These are phyloP conservation scores for Pangasianodon gigas DNA, from an alignment of 2,113 vertebrate genomes.

Conservation along the genomic window DNA sequence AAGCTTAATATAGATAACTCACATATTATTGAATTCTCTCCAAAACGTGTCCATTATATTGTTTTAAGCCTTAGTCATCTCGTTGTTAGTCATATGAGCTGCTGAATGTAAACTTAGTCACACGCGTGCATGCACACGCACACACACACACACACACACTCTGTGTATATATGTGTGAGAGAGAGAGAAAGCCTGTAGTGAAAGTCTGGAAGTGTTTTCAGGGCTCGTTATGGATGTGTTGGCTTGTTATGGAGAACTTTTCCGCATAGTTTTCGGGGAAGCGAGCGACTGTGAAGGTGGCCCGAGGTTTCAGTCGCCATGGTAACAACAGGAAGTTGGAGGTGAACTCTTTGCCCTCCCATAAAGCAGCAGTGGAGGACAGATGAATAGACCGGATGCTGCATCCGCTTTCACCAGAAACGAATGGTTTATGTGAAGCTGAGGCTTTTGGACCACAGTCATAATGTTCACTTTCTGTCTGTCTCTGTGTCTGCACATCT, in stretches of 20 bases:
- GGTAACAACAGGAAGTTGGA: conserved; percentile 51
- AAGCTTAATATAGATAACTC: neutral
- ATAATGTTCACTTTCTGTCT: too few species aligned
- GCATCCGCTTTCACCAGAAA: conserved; percentile 5
- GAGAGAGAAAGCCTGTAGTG: neutral
- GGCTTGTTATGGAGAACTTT: conserved; percentile 16
- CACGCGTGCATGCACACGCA: neutral
- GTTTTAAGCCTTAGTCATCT: neutral
- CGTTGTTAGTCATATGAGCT: neutral
- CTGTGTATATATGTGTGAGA: too few species aligned
- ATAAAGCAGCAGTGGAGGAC: conserved; percentile 24
- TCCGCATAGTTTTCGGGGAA: conserved; percentile 1
- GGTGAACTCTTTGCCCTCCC: conserved; percentile 27
- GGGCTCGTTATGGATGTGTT: conserved; percentile 22
- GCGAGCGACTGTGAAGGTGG: conserved; percentile 33
- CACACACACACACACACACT: neutral
- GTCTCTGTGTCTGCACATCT: neutral
- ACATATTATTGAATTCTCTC: neutral
- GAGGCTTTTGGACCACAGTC: neutral
- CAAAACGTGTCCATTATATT: neutral
- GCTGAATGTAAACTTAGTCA: neutral
- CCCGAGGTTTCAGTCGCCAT: conserved; percentile 51
- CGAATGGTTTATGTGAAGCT: neutral
- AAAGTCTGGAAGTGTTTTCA: neutral
- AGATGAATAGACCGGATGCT: conserved; percentile 19